Percentiles rank a stretch among this genome's conserved stretches.
Conservation (phyloP, 2,888 invertebrate species). For the Tenthredo mesomela region DNA sequence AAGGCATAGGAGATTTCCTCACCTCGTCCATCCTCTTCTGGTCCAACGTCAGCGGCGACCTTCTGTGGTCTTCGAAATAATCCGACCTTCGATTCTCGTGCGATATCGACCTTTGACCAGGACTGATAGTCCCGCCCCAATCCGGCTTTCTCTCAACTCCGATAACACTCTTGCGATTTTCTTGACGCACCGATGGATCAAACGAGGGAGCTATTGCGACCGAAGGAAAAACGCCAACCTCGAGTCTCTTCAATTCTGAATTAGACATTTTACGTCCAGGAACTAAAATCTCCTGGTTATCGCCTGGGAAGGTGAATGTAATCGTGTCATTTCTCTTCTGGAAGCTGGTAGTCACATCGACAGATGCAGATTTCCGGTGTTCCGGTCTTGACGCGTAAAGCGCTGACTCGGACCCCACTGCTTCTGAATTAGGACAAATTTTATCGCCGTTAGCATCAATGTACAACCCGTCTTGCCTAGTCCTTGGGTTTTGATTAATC, state of each 20-base stretch:
- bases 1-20: conserved; percentile 74
- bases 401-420: conserved; percentile 64
- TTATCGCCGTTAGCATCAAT: conserved; percentile 72
- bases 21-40: conserved; percentile 73
- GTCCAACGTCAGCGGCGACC: conserved; percentile 74
- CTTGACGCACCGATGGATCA: conserved; percentile 67
- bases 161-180: conserved; percentile 68
- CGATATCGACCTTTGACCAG: conserved; percentile 71
- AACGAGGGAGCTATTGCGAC: conserved; percentile 72
- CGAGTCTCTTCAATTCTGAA: conserved; percentile 46
- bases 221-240: conserved; percentile 58
- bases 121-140: conserved; percentile 72
- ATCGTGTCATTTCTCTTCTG: conserved; percentile 73
- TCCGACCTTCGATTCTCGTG: conserved; percentile 74
- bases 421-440: conserved; percentile 59
- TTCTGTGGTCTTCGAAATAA: conserved; percentile 74
- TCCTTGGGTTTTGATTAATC: conserved; percentile 73
- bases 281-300: conserved; percentile 56
- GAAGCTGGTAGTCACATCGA: conserved; percentile 72
- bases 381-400: conserved; percentile 72
- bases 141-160: conserved; percentile 68
- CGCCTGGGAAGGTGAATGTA: conserved; percentile 73
- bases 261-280: conserved; percentile 54
- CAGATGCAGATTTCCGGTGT: conserved; percentile 72
- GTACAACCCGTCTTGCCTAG: conserved; percentile 74